A percentile compares a stretch with the other conserved stretches of the same genome.
Evolutionary conservation across 2,113 vertebrate genomes (phyloP).

Genomic region (Antechinus stuartii): DNA sequence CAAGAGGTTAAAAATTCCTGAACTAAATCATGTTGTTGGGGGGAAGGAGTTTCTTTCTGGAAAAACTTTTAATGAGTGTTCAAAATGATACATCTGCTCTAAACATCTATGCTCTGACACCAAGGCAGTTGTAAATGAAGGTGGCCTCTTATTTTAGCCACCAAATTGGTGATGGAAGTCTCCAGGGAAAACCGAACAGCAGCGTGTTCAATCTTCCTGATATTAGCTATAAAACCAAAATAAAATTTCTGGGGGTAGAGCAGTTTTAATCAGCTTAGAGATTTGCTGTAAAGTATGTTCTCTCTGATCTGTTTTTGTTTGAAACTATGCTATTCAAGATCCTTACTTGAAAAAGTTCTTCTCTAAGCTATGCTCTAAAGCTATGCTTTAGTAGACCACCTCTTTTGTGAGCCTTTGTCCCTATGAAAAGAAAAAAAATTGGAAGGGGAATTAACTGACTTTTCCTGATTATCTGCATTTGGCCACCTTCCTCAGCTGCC

Average conservation of each 20-base stretch:
- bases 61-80: constrained; percentile 68
- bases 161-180: constrained; percentile 58
- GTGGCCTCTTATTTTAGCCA: constrained; percentile 65
- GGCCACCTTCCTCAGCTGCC: background rate
- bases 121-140: constrained; percentile 55
- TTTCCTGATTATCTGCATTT: background rate
- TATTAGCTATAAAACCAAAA: constrained; percentile 63
- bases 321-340: background rate
- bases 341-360: background rate
- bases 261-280: constrained; percentile 10
- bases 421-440: background rate
- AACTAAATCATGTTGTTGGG: background rate
- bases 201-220: constrained; percentile 52
- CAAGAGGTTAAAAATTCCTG: background rate
- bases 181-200: constrained; percentile 55
- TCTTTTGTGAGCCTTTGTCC: background rate
- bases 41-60: background rate
- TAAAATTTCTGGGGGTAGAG: constrained; percentile 10
- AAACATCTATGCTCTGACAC: constrained; percentile 48
- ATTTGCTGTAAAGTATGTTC: background rate
- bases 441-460: background rate
- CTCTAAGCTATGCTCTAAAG: background rate
- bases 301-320: background rate
- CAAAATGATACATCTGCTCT: constrained; percentile 67
- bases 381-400: no score